phyloP scores from a whole-genome alignment of 2,888 invertebrate genomes.

The Cenopis cana region DNA sequence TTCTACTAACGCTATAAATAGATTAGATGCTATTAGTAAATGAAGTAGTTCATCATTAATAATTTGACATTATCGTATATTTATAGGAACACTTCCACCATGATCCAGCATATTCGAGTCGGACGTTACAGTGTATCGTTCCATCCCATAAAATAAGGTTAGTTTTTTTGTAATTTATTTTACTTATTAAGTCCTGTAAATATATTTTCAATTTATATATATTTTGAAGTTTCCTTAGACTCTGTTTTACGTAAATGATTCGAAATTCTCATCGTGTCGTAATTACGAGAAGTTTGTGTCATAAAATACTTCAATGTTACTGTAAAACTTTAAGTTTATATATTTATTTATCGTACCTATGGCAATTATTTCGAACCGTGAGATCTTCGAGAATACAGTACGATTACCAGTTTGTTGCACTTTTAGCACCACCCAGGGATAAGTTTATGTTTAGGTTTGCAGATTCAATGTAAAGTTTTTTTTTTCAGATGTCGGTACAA shows the following conservation, averaged over 20 bases:
- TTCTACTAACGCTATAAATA: slow-evolving; percentile 2
- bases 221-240: not conserved
- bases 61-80: slow-evolving; percentile 21
- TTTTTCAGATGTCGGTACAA: slow-evolving; percentile 46
- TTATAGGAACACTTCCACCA: slow-evolving; percentile 24
- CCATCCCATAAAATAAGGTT: slow-evolving; percentile 21
- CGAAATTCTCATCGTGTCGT: not conserved
- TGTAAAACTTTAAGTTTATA: too few species aligned
- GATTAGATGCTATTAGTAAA: slow-evolving; percentile 27
- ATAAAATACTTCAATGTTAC: too few species aligned
- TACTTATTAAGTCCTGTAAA: not conserved
- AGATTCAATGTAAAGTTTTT: not conserved
- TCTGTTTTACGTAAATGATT: not conserved
- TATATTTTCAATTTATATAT: not conserved
- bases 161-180: not conserved
- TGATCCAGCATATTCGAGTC: slow-evolving; percentile 12
- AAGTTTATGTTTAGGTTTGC: too few species aligned
- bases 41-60: slow-evolving; percentile 12
- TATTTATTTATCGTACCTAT: too few species aligned
- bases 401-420: too few species aligned
- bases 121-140: slow-evolving; percentile 8
- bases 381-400: too few species aligned
- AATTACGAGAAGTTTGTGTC: too few species aligned
- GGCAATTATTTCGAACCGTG: too few species aligned
- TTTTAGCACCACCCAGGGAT: too few species aligned